A percentile compares a stretch with the other conserved stretches of the same genome.
Conservation (phyloP, 2,888 invertebrate species). For the Calliscelio sp. region DNA sequence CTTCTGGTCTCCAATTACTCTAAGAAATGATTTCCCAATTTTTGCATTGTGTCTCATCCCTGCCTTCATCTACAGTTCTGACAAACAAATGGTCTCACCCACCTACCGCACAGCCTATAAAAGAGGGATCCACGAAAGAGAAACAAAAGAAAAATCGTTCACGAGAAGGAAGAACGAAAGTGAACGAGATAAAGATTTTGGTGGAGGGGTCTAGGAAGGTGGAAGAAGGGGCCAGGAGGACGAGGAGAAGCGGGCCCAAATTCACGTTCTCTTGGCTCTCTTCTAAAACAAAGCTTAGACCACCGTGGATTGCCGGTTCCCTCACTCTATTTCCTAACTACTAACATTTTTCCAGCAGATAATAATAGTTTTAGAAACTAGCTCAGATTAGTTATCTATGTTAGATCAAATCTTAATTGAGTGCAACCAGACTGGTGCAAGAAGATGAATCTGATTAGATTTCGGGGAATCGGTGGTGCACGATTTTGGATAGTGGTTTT, state of each 20-base stretch:
- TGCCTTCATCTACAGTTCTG: too few relatives aligned
- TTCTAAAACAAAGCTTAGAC: constrained; percentile 69
- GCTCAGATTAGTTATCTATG: too few relatives aligned
- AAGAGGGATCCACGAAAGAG: constrained; percentile 28
- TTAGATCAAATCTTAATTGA: background rate
- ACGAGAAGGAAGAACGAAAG: constrained; percentile 60
- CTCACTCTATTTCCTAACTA: constrained; percentile 35
- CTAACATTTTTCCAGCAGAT: too few relatives aligned
- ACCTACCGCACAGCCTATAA: constrained; percentile 31
- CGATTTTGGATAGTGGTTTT: constrained; percentile 5
- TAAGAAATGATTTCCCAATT: too few relatives aligned
- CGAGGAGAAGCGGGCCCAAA: constrained; percentile 44
- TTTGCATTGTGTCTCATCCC: too few relatives aligned
- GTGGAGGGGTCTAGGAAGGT: constrained; percentile 51
- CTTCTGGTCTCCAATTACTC: too few relatives aligned
- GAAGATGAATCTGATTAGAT: constrained; percentile 32
- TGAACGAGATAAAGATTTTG: constrained; percentile 64
- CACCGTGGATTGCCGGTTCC: constrained; percentile 29
- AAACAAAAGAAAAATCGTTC: constrained; percentile 68
- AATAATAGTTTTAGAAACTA: too few relatives aligned
- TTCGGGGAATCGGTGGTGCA: too few relatives aligned
- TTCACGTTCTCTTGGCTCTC: constrained; percentile 16
- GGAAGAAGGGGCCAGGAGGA: constrained; percentile 3
- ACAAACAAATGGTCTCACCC: constrained; percentile 54
- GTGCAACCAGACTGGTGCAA: background rate